These are phyloP conservation scores for Anguilla marmorata DNA, from an alignment of 2,797 vertebrate species.

Conservation along the genomic window DNA sequence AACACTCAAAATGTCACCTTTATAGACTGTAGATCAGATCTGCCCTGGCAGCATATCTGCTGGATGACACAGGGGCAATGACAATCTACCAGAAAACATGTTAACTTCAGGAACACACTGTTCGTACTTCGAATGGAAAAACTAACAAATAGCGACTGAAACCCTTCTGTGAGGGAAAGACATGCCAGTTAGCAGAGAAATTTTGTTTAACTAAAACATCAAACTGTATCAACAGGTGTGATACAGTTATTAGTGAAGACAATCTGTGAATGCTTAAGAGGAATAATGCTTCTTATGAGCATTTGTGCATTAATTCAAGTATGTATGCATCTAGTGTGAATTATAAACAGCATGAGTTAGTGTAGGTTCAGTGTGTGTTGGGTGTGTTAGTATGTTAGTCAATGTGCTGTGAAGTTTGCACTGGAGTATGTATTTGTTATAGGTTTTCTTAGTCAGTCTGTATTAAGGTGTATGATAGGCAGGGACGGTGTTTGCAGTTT, in stretches of 20 bases:
- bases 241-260: neutral
- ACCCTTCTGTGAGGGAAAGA: neutral
- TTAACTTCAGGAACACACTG: slow-evolving; percentile 21
- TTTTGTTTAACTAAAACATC: neutral
- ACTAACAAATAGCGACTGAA: neutral
- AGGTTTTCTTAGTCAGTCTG: neutral
- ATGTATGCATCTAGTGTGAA: neutral
- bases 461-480: neutral
- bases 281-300: neutral
- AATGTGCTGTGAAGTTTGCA: neutral
- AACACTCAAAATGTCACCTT: no score
- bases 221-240: neutral
- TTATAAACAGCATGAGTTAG: neutral
- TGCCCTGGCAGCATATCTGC: slow-evolving; percentile 22
- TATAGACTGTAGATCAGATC: neutral
- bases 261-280: neutral
- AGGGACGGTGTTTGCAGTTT: neutral
- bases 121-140: neutral
- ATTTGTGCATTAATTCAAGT: neutral
- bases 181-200: neutral
- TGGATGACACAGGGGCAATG: slow-evolving; percentile 27
- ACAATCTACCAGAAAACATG: slow-evolving; percentile 36
- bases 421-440: neutral
- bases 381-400: neutral
- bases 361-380: neutral